Evolutionary conservation across 2,113 vertebrate genomes (phyloP), one percentile per base, ranked within the genome.

Genomic region (Gallinago paraguaiae): DNA sequence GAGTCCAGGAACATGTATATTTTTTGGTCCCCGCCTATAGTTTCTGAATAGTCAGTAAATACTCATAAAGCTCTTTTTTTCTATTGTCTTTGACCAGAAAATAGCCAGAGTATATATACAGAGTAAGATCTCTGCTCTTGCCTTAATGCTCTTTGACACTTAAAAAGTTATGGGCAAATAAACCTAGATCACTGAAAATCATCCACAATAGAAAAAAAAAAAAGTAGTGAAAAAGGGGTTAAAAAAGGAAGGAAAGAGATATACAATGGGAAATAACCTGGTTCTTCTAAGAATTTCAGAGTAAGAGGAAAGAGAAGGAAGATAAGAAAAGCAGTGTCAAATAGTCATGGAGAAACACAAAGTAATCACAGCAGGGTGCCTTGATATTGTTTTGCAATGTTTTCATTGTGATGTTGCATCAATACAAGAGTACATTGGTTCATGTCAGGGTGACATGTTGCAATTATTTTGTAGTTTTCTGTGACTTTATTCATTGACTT

Each of bases 401-500:
- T 88, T 93, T 89, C 59, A 31, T n/a, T 67, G n/a, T 63, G 54
- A 57, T 70, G 63, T 63, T 64, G 13, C 68, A 90, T 90, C 82
- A 84, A 65, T 72, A 54, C 16, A 68, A 37, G 33, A 77, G 53
- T 81, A 89, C 41, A 63, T 24, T 65, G 46, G 54, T 69, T 86
- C 37, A 54, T 46, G 50, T 54, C 51, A 74, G 64, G 61, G 71
- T 83, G 83, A 71, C 11, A 61, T 18, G n/a, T 41, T 88, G 50
- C 57, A 95, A 95, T 70, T 86, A 91, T 48, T 75, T 88, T 79
- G 31, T 35, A 85, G 79, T 70, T 91, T 78, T 84, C 43, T 72
- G 39, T 43, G 41, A 31, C 56, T 94, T 65, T 59, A 25, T 71
- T 94, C 65, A 75, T 78, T 77, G n/a, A 54, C 35, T 80, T 88